Evolutionary conservation across 1,140 invertebrate species (phyloP).

Genomic region (Danaus melanippus): DNA sequence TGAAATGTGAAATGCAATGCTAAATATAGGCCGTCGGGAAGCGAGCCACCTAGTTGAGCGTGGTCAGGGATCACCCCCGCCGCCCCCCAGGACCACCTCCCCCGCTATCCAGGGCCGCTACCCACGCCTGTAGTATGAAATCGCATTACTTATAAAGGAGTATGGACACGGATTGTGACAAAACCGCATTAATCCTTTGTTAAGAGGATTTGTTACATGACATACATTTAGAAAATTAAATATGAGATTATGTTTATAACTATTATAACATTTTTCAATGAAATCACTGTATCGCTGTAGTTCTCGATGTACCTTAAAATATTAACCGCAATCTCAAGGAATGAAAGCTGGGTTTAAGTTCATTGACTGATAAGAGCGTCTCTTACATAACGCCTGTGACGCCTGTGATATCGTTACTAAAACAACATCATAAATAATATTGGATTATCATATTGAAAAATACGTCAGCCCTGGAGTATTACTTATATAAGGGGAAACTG

Average conservation of each 20-base stretch:
- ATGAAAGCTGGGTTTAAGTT: too few species aligned
- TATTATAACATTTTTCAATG: too few species aligned
- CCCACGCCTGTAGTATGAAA: conserved; percentile 10
- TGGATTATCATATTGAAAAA: too few species aligned
- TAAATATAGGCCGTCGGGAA: conserved; percentile 63
- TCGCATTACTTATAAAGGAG: conserved; percentile 11
- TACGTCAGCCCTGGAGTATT: conserved; percentile 16
- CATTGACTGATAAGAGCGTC: too few species aligned
- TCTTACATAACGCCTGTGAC: too few species aligned
- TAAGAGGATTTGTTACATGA: conserved; percentile 2
- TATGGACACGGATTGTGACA: conserved; percentile 8
- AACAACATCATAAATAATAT: too few species aligned
- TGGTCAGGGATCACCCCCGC: conserved; percentile 53
- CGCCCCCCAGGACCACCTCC: conserved; percentile 20
- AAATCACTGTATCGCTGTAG: too few species aligned
- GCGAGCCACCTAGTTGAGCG: conserved; percentile 46
- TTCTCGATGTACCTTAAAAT: too few species aligned
- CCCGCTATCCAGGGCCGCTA: conserved; percentile 24
- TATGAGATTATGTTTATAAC: too few species aligned
- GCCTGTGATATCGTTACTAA: too few species aligned
- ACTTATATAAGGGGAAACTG: conserved; percentile 14
- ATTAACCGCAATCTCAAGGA: too few species aligned
- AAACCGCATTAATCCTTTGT: conserved; percentile 10
- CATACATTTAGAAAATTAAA: too few species aligned
- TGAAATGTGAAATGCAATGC: conserved; percentile 56